Percentiles rank a stretch among this genome's conserved stretches.
Evolutionary conservation across 1,140 invertebrate species (phyloP).

Genomic region (Drosophila jambulina): DNA sequence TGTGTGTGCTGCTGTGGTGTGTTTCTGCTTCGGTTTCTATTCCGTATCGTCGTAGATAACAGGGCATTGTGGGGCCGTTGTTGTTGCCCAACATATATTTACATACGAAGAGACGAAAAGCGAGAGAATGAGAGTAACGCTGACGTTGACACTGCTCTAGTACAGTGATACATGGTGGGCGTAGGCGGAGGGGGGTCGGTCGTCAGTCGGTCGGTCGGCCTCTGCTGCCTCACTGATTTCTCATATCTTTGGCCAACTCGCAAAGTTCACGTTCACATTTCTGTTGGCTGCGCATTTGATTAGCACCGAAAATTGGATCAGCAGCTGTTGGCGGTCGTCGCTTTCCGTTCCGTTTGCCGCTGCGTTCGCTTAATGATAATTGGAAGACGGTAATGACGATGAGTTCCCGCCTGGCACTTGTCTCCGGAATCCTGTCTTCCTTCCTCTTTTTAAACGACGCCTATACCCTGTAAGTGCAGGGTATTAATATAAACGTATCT

Average conservation of each 20-base stretch:
- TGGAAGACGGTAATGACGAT: slow-evolving; percentile 3
- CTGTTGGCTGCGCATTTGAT: slow-evolving; percentile 38
- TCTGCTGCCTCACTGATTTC: slow-evolving; percentile 18
- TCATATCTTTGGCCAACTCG: slow-evolving; percentile 33
- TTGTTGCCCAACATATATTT: slow-evolving; percentile 70
- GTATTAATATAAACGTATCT: background rate
- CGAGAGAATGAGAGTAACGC: slow-evolving; percentile 30
- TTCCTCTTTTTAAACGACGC: background rate
- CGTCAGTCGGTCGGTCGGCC: background rate
- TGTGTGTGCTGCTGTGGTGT: slow-evolving; percentile 40
- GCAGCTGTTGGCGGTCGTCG: slow-evolving; percentile 39
- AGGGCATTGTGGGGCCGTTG: slow-evolving; percentile 42
- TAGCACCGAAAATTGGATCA: slow-evolving; percentile 52
- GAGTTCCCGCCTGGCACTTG: slow-evolving; percentile 30
- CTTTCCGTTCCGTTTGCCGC: slow-evolving; percentile 3
- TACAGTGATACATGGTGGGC: slow-evolving; percentile 16
- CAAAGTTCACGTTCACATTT: slow-evolving; percentile 44
- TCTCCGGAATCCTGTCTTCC: slow-evolving; percentile 7
- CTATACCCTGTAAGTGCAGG: background rate
- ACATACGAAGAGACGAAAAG: slow-evolving; percentile 42
- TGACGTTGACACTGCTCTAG: slow-evolving; percentile 52
- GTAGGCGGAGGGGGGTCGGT: background rate
- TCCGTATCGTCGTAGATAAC: slow-evolving; percentile 65
- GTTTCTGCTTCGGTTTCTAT: slow-evolving; percentile 60
- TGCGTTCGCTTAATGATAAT: slow-evolving; percentile 14